A percentile compares a stretch with the other conserved stretches of the same genome.
These are phyloP conservation scores for Ophion ellenae DNA, from an alignment of 2,888 invertebrate species.

Conservation along the genomic window DNA sequence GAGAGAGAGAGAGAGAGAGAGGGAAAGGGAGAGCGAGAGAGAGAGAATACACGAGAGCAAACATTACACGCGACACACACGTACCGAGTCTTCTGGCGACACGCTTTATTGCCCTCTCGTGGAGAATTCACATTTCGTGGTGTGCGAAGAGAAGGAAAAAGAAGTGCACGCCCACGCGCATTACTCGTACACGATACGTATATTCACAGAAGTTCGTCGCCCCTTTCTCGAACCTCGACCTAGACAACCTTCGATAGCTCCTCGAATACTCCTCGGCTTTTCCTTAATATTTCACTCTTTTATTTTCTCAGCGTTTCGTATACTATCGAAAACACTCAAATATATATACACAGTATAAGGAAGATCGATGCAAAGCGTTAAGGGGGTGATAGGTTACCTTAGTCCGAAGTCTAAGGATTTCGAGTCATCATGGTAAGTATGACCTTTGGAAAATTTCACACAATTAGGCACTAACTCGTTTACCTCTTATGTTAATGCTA, in stretches of 20 bases:
- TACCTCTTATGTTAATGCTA: no score
- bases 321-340: background rate
- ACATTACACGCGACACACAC: constrained; percentile 28
- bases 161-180: constrained; percentile 7
- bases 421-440: no score
- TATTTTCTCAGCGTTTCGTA: constrained; percentile 1
- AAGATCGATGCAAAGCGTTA: no score
- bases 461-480: no score
- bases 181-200: constrained; percentile 2
- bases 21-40: background rate
- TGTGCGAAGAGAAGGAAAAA: background rate
- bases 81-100: constrained; percentile 21
- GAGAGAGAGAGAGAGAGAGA: no score
- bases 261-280: constrained; percentile 1
- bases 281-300: background rate
- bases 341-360: no score
- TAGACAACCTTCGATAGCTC: constrained; percentile 53
- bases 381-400: no score
- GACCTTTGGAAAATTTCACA: no score
- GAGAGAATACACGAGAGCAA: constrained; percentile 23
- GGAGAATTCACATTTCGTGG: constrained; percentile 13
- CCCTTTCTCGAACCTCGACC: constrained; percentile 60
- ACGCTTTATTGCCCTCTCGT: constrained; percentile 29
- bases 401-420: no score
- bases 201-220: background rate